Evolutionary conservation across 2,797 vertebrate species (phyloP).

Genomic region (Lemur catta): DNA sequence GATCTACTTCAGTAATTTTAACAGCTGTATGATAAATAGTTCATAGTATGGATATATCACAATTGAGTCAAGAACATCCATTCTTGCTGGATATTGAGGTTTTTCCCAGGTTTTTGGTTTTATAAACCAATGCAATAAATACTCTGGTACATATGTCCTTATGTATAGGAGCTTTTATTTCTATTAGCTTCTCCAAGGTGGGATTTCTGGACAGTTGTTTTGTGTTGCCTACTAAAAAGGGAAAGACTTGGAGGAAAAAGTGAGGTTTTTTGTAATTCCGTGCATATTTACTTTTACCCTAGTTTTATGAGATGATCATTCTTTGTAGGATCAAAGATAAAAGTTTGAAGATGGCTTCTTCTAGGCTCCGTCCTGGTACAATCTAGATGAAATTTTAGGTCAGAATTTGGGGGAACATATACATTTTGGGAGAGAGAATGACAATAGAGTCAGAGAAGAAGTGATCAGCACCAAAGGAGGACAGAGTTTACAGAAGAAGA

Average conservation of each 20-base stretch:
- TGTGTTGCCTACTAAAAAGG: conserved; percentile 34
- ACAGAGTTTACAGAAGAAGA: background rate
- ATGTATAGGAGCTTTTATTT: background rate
- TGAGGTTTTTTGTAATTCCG: background rate
- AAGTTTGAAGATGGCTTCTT: background rate
- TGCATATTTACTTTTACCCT: background rate
- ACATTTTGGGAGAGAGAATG: background rate
- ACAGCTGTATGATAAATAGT: background rate
- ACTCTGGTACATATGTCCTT: background rate
- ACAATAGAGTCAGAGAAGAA: background rate
- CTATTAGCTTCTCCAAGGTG: background rate
- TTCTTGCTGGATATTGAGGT: background rate
- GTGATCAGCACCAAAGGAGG: background rate
- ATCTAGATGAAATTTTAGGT: conserved; percentile 19
- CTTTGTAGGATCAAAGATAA: background rate
- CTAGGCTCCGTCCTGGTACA: background rate
- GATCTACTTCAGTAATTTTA: background rate
- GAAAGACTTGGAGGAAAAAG: background rate
- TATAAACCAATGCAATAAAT: background rate
- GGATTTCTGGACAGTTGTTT: background rate
- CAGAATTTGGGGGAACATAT: background rate
- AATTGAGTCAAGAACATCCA: background rate
- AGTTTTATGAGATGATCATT: background rate
- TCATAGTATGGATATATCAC: background rate
- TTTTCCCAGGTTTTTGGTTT: background rate